Evolutionary conservation across 2,113 vertebrate genomes (phyloP).

Genomic region (Athene noctua): DNA sequence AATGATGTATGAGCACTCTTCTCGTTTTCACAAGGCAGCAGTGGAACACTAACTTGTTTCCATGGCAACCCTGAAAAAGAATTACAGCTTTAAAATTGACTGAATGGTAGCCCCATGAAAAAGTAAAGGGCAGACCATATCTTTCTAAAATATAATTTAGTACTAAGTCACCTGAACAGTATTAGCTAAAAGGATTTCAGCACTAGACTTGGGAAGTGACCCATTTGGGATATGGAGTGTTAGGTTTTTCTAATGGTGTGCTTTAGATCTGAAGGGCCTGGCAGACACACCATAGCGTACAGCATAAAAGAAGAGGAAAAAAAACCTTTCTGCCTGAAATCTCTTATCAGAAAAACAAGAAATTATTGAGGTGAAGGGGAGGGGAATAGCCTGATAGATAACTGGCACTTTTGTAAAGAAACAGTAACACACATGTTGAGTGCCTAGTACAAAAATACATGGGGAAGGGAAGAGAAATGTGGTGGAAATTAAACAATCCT

Average conservation of each 20-base stretch:
- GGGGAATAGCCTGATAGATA: neutral
- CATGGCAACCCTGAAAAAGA: conserved; percentile 61
- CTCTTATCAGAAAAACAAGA: conserved; percentile 35
- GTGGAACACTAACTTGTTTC: conserved; percentile 62
- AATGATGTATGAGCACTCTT: conserved; percentile 55
- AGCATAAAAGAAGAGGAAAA: neutral
- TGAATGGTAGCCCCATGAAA: conserved; percentile 67
- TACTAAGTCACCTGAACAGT: conserved; percentile 63
- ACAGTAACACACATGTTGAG: neutral
- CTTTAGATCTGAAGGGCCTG: conserved; percentile 44
- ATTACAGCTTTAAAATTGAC: conserved; percentile 57
- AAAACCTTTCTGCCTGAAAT: conserved; percentile 6
- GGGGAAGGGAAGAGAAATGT: neutral
- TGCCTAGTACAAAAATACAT: neutral
- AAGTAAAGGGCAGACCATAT: conserved; percentile 66
- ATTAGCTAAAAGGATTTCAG: conserved; percentile 70
- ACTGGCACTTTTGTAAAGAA: neutral
- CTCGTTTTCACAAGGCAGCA: conserved; percentile 37
- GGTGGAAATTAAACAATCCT: neutral
- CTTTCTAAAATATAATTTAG: conserved; percentile 71
- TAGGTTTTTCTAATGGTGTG: conserved; percentile 47
- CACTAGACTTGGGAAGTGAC: conserved; percentile 56
- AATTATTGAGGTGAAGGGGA: conserved; percentile 13
- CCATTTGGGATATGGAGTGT: conserved; percentile 60
- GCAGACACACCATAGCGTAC: neutral